phyloP scores from a whole-genome alignment of 1,140 invertebrate species.

The Pantala flavescens region DNA sequence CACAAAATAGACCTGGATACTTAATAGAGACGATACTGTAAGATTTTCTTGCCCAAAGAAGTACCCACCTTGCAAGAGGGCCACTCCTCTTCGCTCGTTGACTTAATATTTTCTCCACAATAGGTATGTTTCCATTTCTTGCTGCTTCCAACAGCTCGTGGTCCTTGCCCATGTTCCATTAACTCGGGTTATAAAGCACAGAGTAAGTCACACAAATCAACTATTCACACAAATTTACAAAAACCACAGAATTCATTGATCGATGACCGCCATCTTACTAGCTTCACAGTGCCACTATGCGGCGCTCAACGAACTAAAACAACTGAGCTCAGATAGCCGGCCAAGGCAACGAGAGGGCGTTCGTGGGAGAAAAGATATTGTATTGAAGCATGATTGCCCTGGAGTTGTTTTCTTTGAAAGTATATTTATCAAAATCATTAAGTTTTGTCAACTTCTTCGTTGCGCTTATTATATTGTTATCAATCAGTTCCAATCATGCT shows the following conservation, averaged over 20 bases:
- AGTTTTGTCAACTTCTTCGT: too few species aligned
- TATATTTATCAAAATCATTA: too few species aligned
- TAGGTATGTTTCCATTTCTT: conserved; percentile 74
- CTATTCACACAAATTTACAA: conserved; percentile 44
- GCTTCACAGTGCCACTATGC: conserved; percentile 39
- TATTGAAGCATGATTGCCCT: too few species aligned
- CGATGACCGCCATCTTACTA: conserved; percentile 54
- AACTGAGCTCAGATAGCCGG: conserved; percentile 16
- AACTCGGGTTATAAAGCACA: conserved; percentile 32
- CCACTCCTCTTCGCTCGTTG: conserved; percentile 84
- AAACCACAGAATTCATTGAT: conserved; percentile 62
- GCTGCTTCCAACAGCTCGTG: conserved; percentile 92
- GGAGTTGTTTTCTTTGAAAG: too few species aligned
- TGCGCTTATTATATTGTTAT: too few species aligned
- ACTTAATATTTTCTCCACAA: conserved; percentile 83
- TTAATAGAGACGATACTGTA: neutral
- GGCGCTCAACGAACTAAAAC: conserved; percentile 26
- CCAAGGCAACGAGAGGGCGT: neutral
- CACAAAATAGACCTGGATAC: too few species aligned
- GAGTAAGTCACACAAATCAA: conserved; percentile 37
- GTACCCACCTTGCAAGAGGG: conserved; percentile 77
- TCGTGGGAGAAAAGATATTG: neutral
- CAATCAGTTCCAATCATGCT: too few species aligned
- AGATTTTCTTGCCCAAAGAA: conserved; percentile 6
- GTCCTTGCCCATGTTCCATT: conserved; percentile 84